Conservation (phyloP, 2,797 vertebrate genomes). For the Rhinophrynus dorsalis region DNA sequence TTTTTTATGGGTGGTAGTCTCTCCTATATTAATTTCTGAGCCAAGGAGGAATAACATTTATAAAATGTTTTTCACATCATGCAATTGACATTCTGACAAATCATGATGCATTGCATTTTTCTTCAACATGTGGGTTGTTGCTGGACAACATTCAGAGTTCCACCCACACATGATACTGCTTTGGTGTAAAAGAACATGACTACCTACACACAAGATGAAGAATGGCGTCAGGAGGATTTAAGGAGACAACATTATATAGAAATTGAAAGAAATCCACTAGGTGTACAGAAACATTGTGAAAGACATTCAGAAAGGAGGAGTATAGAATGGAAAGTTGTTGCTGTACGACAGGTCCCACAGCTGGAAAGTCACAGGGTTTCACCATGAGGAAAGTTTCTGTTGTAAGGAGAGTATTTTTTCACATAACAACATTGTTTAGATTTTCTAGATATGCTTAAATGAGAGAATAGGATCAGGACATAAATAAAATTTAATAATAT, state of each 20-base stretch:
- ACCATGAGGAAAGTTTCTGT: too few relatives aligned
- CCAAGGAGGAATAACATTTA: neutral
- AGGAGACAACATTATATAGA: neutral
- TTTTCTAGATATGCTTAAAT: too few relatives aligned
- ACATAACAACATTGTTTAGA: too few relatives aligned
- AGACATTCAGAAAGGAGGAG: neutral
- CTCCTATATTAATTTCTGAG: too few relatives aligned
- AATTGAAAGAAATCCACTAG: neutral
- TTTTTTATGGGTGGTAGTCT: too few relatives aligned
- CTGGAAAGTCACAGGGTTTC: too few relatives aligned
- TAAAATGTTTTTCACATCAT: neutral
- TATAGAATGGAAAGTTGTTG: too few relatives aligned
- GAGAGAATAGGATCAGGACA: too few relatives aligned
- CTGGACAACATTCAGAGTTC: slow-evolving; percentile 6
- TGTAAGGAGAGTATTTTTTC: too few relatives aligned
- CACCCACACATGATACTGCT: slow-evolving; percentile 14
- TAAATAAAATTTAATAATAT: too few relatives aligned
- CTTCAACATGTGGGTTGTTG: slow-evolving; percentile 1
- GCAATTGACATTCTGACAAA: neutral
- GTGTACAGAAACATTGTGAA: neutral
- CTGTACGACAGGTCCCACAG: too few relatives aligned
- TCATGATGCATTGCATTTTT: neutral
- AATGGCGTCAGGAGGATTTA: neutral
- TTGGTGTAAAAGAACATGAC: neutral
- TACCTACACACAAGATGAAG: neutral